Evolutionary conservation across 2,888 invertebrate species (phyloP).

Genomic region (Hyles lineata): DNA sequence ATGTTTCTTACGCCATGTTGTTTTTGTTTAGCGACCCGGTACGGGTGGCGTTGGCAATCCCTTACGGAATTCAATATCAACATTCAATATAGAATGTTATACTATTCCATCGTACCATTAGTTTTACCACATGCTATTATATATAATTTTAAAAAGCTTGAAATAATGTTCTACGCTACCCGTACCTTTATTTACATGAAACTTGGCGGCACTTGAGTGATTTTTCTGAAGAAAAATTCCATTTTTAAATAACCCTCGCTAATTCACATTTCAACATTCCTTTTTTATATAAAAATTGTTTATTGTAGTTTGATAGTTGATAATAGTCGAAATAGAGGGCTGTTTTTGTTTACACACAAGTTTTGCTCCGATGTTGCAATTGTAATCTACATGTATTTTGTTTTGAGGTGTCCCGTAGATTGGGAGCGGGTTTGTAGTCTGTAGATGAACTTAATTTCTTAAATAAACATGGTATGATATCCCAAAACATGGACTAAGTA

Average conservation of each 20-base stretch:
- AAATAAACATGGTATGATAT: slow-evolving; percentile 33
- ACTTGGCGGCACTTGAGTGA: slow-evolving; percentile 52
- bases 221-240: slow-evolving; percentile 26
- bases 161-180: slow-evolving; percentile 12
- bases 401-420: slow-evolving; percentile 62
- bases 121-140: background rate
- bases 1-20: slow-evolving; percentile 52
- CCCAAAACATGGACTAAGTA: slow-evolving; percentile 61
- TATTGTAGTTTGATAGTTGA: slow-evolving; percentile 66
- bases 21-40: slow-evolving; percentile 39
- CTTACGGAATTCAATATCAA: slow-evolving; percentile 14
- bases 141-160: background rate
- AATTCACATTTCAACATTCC: slow-evolving; percentile 67
- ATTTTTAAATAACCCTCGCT: slow-evolving; percentile 16
- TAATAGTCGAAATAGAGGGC: slow-evolving; percentile 63
- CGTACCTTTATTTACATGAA: slow-evolving; percentile 35
- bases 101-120: too few species aligned
- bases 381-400: slow-evolving; percentile 53
- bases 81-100: background rate
- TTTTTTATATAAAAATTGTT: slow-evolving; percentile 63
- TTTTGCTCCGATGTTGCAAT: slow-evolving; percentile 44
- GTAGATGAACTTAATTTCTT: slow-evolving; percentile 32
- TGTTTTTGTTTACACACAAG: slow-evolving; percentile 54
- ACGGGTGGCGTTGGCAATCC: slow-evolving; percentile 25
- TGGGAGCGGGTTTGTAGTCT: slow-evolving; percentile 57